Evolutionary conservation across 2,113 vertebrate genomes (phyloP), one percentile per base, ranked within the genome.

Genomic region (Percina caprodes): DNA sequence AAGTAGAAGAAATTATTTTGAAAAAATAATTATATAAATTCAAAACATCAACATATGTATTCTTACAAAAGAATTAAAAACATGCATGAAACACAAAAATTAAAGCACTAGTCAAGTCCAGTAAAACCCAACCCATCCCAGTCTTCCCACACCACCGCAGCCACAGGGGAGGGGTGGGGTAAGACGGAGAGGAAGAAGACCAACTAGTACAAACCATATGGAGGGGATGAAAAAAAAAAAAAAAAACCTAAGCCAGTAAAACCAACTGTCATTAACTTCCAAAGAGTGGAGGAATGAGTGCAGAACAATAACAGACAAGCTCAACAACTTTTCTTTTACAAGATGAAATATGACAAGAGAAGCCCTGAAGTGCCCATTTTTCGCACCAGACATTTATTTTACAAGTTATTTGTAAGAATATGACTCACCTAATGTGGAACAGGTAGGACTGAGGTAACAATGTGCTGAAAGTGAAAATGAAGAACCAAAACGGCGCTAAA

Each of bases 151-250:
- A 85, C 77, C 82, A 69, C 87, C 83, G 77, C 70, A 60, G 74
- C 88, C 86, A 89, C 82, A 76, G 80, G 80, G 77, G 82, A 89
- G 5, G 74, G 69, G 84, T 55, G 81, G 75, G 78, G 85, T 72
- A 63, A 82, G 56, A 74, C 63, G 19, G 55, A 72, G 55, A 67
- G 24, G 63, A 83, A 79, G 69, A 67, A 45, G 54, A 77, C 83
- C 83, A 83, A 72, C 69, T 45, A 59, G 39, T 70, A 61, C 39
- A 77, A 86, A 86, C 75, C 90, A 80, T 89, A 89, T 19, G n/a
- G 60, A 74, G 46, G 59, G 18, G 3, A 21, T 13, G 45, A 39
- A n/a, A n/a, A n/a, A n/a, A 13, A 56, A 45, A 70, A 35, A 80
- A 52, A 7, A 39, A 86, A 84, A 84, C 72, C 66, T 52, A 84